A percentile compares a stretch with the other conserved stretches of the same genome.
These are phyloP conservation scores for Galerucella pusilla DNA, from an alignment of 2,888 invertebrate genomes.

Conservation along the genomic window DNA sequence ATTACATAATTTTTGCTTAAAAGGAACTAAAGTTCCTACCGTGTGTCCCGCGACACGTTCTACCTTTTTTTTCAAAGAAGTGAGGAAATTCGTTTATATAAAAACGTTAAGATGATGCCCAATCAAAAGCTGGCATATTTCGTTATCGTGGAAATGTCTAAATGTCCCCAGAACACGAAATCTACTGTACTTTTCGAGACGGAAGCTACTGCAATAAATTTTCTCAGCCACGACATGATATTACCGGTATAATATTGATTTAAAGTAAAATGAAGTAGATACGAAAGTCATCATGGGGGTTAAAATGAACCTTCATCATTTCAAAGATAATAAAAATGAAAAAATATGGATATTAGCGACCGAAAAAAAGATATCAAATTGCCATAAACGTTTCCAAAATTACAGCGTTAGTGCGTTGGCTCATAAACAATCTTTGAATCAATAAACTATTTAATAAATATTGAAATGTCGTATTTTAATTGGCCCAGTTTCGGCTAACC, in stretches of 20 bases:
- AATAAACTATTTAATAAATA: conserved; percentile 27
- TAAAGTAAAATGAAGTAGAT: conserved; percentile 4
- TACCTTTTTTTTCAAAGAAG: no score
- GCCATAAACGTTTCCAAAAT: no score
- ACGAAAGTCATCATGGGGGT: neutral
- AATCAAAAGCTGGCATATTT: conserved; percentile 14
- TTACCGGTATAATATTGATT: conserved; percentile 14
- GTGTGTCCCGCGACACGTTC: no score
- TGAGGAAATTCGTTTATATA: no score
- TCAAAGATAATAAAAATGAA: neutral
- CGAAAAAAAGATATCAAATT: no score
- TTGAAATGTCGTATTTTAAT: conserved; percentile 26
- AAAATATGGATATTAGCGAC: no score
- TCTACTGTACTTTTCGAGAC: conserved; percentile 8
- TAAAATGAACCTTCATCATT: conserved; percentile 1
- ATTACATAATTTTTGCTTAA: no score
- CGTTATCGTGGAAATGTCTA: conserved; percentile 9
- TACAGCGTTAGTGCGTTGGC: no score
- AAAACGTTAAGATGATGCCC: neutral
- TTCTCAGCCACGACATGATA: conserved; percentile 17
- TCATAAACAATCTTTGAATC: conserved; percentile 6
- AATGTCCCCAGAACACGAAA: conserved; percentile 20
- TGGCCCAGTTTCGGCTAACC: conserved; percentile 37
- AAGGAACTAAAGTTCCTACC: no score
- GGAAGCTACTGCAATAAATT: conserved; percentile 26